Percentiles rank a stretch among this genome's conserved stretches.
Conservation (phyloP, 92 coral and sea anemone species). For the Virgularia gustaviana region DNA sequence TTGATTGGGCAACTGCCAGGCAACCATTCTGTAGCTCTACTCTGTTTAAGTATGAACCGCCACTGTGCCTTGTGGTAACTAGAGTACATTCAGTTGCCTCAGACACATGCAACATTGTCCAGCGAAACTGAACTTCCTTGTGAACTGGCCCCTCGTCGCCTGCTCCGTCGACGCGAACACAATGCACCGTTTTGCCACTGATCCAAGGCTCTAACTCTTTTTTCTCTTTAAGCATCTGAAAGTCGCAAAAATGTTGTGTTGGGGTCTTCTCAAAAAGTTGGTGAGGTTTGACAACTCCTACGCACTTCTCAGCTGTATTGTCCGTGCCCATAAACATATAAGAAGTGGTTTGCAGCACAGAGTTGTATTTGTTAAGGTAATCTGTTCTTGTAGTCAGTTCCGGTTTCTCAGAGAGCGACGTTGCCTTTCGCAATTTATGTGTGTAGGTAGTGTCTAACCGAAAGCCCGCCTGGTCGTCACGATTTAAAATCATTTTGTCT, state of each 20-base stretch:
- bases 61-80: slow-evolving; percentile 46
- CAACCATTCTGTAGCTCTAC: slow-evolving; percentile 47
- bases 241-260: slow-evolving; percentile 22
- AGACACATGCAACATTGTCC: slow-evolving; percentile 3
- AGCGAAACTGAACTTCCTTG: slow-evolving; percentile 13
- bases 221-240: slow-evolving; percentile 9
- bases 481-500: slow-evolving; percentile 15
- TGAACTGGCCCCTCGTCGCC: slow-evolving; percentile 30
- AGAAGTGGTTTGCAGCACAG: slow-evolving; percentile 30
- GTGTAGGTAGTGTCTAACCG: slow-evolving; percentile 32
- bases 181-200: slow-evolving; percentile 6
- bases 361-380: no score
- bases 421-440: slow-evolving; percentile 20
- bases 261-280: slow-evolving; percentile 16
- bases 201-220: neutral
- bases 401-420: slow-evolving; percentile 3
- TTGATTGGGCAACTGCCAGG: slow-evolving; percentile 15
- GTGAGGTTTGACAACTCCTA: slow-evolving; percentile 36
- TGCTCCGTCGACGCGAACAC: slow-evolving; percentile 27
- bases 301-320: slow-evolving; percentile 15
- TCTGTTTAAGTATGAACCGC: slow-evolving; percentile 48
- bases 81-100: slow-evolving; percentile 16
- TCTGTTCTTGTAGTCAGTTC: slow-evolving; percentile 10
- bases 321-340: slow-evolving; percentile 2
- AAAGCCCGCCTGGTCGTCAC: slow-evolving; percentile 23